phyloP scores from a whole-genome alignment of 1,140 invertebrate species.

The Episyrphus balteatus region DNA sequence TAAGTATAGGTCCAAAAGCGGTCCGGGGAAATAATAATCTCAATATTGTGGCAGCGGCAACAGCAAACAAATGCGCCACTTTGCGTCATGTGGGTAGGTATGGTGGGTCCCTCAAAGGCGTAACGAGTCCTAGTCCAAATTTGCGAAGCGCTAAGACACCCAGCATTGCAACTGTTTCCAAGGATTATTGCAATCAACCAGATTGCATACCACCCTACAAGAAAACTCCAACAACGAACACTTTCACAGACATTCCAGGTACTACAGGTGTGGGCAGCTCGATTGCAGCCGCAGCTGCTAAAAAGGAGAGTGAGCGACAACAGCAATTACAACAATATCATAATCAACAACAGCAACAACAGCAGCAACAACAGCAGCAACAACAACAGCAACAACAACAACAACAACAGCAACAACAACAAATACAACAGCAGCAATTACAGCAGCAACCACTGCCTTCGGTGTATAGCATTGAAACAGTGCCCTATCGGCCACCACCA shows the following conservation, averaged over 20 bases:
- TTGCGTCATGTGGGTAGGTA: conserved; percentile 34
- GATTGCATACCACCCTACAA: conserved; percentile 27
- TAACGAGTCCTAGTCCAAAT: conserved; percentile 26
- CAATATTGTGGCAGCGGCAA: conserved; percentile 22
- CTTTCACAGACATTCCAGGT: conserved; percentile 34
- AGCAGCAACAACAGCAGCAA: conserved; percentile 28
- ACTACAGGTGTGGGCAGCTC: conserved; percentile 33
- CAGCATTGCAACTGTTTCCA: conserved; percentile 34
- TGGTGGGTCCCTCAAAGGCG: conserved; percentile 38
- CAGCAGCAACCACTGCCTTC: conserved; percentile 12
- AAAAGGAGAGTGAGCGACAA: conserved; percentile 17
- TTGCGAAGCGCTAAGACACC: conserved; percentile 32
- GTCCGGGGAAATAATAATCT: conserved; percentile 37
- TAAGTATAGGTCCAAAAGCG: conserved; percentile 47
- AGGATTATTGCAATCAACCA: conserved; percentile 34
- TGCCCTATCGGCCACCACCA: conserved; percentile 1
- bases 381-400: conserved; percentile 18
- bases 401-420: conserved; percentile 15
- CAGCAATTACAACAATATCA: conserved; percentile 10
- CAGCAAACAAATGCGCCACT: conserved; percentile 32
- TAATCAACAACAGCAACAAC: conserved; percentile 15
- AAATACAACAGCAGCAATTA: conserved; percentile 16
- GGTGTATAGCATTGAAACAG: conserved; percentile 32
- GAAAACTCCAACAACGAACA: conserved; percentile 14
- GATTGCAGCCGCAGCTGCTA: conserved; percentile 12